phyloP scores from a whole-genome alignment of 2,113 vertebrate genomes.

The Hemiprocne comata region DNA sequence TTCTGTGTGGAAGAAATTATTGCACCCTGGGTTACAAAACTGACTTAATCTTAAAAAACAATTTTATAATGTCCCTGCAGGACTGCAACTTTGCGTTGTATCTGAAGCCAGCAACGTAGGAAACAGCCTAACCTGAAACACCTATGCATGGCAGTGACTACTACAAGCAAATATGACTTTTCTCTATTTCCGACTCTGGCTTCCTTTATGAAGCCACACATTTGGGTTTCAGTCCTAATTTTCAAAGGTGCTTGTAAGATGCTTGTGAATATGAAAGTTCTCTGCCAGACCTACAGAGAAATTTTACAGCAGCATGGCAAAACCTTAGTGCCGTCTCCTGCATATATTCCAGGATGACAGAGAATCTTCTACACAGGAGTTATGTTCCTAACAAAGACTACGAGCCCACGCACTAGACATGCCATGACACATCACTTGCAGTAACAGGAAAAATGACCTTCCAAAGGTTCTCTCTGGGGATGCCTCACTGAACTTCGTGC shows the following conservation, averaged over 20 bases:
- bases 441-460: background rate
- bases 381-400: background rate
- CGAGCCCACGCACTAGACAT: background rate
- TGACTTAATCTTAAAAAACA: background rate
- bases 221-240: background rate
- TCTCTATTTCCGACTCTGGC: accelerated
- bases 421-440: background rate
- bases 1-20: background rate
- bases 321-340: background rate
- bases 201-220: background rate
- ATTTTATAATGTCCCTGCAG: background rate
- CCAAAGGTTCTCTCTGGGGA: background rate
- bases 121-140: background rate
- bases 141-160: accelerated
- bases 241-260: background rate
- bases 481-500: accelerated
- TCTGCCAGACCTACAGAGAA: background rate
- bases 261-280: background rate
- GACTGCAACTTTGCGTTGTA: background rate
- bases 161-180: background rate
- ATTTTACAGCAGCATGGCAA: background rate
- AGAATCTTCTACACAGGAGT: background rate
- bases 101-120: background rate
- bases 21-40: background rate
- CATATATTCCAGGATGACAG: background rate